These are phyloP conservation scores for Nipponacmea schrenckii DNA, from an alignment of 2,888 invertebrate genomes.

Conservation along the genomic window DNA sequence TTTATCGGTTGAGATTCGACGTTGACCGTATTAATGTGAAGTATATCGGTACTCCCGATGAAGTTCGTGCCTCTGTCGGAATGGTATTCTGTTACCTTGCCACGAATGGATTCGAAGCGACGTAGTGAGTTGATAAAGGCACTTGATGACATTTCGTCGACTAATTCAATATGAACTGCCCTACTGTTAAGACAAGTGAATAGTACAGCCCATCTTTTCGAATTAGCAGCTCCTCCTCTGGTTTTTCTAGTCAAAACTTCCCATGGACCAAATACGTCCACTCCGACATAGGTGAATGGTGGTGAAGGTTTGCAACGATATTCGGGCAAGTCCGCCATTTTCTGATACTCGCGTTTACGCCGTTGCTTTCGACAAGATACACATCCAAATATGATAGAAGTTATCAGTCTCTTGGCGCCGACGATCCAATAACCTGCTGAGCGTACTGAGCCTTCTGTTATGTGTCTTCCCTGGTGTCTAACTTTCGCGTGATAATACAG, in stretches of 20 bases:
- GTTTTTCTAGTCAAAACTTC: slow-evolving; percentile 27
- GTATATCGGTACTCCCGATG: too few relatives aligned
- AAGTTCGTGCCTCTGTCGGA: too few relatives aligned
- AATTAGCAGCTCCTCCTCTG: slow-evolving; percentile 25
- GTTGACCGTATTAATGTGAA: too few relatives aligned
- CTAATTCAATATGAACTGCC: slow-evolving; percentile 37
- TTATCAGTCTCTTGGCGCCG: slow-evolving; percentile 10
- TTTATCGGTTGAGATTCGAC: too few relatives aligned
- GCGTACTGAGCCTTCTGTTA: slow-evolving; percentile 19
- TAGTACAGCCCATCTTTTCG: slow-evolving; percentile 34
- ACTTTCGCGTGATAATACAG: slow-evolving; percentile 12
- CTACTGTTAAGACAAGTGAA: slow-evolving; percentile 34
- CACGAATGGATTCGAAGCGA: slow-evolving; percentile 29
- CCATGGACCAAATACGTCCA: slow-evolving; percentile 37
- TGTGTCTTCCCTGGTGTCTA: slow-evolving; percentile 17
- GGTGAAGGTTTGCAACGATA: slow-evolving; percentile 14
- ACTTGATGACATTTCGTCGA: slow-evolving; percentile 33
- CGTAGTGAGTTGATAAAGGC: slow-evolving; percentile 36
- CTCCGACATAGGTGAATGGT: too few relatives aligned
- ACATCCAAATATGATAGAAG: slow-evolving; percentile 16
- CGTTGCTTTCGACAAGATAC: slow-evolving; percentile 22
- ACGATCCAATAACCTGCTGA: slow-evolving; percentile 16
- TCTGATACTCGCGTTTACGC: slow-evolving; percentile 11
- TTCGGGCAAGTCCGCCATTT: slow-evolving; percentile 30
- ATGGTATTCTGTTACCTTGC: too few relatives aligned